Conservation (phyloP, 2,888 invertebrate species). For the Drosophila subsilvestris region DNA sequence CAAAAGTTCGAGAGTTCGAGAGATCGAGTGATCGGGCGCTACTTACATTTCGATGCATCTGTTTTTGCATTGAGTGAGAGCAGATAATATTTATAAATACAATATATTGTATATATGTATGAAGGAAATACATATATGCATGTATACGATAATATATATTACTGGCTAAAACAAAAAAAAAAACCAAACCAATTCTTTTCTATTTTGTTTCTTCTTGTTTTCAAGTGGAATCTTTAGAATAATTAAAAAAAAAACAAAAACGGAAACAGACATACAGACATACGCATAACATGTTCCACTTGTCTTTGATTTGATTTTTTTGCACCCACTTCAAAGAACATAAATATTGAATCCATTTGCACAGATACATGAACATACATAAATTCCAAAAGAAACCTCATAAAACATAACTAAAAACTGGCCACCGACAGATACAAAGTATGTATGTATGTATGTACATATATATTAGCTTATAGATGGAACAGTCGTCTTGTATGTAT, state of each 20-base stretch:
- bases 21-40: conserved; percentile 40
- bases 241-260: conserved; percentile 11
- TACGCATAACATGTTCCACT: background rate
- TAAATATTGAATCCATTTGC: conserved; percentile 26
- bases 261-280: conserved; percentile 7
- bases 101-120: conserved; percentile 39
- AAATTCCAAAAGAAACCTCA: conserved; percentile 30
- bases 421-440: conserved; percentile 17
- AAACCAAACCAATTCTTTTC: conserved; percentile 17
- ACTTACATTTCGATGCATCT: conserved; percentile 84
- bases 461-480: background rate
- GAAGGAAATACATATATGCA: conserved; percentile 25
- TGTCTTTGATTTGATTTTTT: conserved; percentile 13
- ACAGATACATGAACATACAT: background rate
- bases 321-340: conserved; percentile 34
- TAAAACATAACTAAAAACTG: conserved; percentile 21
- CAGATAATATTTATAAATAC: conserved; percentile 66
- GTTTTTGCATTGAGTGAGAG: conserved; percentile 72
- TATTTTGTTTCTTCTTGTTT: background rate
- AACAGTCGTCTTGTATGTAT: conserved; percentile 23
- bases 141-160: conserved; percentile 19
- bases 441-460: conserved; percentile 22
- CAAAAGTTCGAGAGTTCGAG: conserved; percentile 13
- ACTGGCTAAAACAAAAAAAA: conserved; percentile 28
- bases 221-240: conserved; percentile 31